phyloP scores from a whole-genome alignment of 2,888 invertebrate species.

The Hypomecis punctinalis region DNA sequence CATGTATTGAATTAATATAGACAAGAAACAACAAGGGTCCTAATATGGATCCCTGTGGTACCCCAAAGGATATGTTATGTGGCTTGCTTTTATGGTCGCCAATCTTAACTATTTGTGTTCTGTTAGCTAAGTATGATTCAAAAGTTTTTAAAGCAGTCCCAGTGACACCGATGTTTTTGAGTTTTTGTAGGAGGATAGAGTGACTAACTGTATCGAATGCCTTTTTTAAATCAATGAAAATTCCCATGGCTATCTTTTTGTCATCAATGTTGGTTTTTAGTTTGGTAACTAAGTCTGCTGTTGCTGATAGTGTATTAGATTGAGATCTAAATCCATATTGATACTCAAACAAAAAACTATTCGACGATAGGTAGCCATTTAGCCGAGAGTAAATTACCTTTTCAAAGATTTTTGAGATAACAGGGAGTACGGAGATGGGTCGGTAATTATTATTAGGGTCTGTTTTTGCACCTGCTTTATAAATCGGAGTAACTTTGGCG shows the following conservation, averaged over 20 bases:
- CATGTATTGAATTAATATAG: too few relatives aligned
- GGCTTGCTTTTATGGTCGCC: not conserved
- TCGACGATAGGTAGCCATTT: too few relatives aligned
- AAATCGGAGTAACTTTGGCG: too few relatives aligned
- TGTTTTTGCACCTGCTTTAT: too few relatives aligned
- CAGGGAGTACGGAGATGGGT: too few relatives aligned
- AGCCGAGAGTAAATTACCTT: too few relatives aligned
- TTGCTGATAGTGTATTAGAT: conserved; percentile 5
- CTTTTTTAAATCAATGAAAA: conserved; percentile 11
- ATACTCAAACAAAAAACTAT: not conserved
- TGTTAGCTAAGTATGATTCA: not conserved
- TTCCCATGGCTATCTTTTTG: not conserved
- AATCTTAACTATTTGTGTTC: not conserved
- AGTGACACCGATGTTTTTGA: not conserved
- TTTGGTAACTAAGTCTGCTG: not conserved
- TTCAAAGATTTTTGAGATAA: too few relatives aligned
- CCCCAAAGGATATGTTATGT: too few relatives aligned
- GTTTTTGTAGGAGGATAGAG: not conserved
- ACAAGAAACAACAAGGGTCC: too few relatives aligned
- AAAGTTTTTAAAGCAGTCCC: not conserved
- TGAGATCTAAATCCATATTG: conserved; percentile 5
- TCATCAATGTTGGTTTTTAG: not conserved
- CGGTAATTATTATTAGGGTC: too few relatives aligned
- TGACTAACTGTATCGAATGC: not conserved
- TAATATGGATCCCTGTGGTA: too few relatives aligned